A percentile compares a stretch with the other conserved stretches of the same genome.
phyloP scores from a whole-genome alignment of 2,888 invertebrate species.

The Drosophila fungiperda region DNA sequence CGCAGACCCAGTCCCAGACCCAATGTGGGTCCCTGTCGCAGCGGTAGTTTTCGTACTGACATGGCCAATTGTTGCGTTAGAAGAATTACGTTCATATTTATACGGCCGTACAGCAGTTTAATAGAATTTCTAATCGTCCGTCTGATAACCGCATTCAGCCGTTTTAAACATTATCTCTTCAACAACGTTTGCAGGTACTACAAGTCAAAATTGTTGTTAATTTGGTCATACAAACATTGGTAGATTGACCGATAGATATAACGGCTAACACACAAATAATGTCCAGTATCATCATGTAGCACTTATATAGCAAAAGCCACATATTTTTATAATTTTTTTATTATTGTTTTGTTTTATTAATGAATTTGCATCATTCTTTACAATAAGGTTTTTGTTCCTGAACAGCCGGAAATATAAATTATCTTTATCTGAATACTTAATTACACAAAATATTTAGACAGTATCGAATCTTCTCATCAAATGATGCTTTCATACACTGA shows the following conservation, averaged over 20 bases:
- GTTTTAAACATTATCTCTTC: slow-evolving; percentile 35
- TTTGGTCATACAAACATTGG: slow-evolving; percentile 19
- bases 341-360: not conserved
- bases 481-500: slow-evolving; percentile 1
- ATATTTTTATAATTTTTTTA: not conserved
- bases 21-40: slow-evolving; percentile 1
- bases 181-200: slow-evolving; percentile 5
- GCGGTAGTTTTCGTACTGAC: slow-evolving; percentile 45
- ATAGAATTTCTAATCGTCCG: slow-evolving; percentile 52
- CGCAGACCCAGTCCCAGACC: not conserved
- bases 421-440: slow-evolving; percentile 3
- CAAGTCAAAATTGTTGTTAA: slow-evolving; percentile 22
- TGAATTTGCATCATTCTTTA: slow-evolving; percentile 2
- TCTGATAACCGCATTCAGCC: slow-evolving; percentile 41
- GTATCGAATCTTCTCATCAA: not conserved
- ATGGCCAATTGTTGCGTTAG: slow-evolving; percentile 51
- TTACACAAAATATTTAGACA: slow-evolving; percentile 4
- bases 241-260: slow-evolving; percentile 60
- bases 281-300: slow-evolving; percentile 1
- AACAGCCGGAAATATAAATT: slow-evolving; percentile 8
- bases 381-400: slow-evolving; percentile 17
- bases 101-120: slow-evolving; percentile 50
- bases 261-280: slow-evolving; percentile 7
- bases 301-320: slow-evolving; percentile 2
- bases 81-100: slow-evolving; percentile 59